Conservation (phyloP, 1,140 invertebrate species). For the Agrilus planipennis region DNA sequence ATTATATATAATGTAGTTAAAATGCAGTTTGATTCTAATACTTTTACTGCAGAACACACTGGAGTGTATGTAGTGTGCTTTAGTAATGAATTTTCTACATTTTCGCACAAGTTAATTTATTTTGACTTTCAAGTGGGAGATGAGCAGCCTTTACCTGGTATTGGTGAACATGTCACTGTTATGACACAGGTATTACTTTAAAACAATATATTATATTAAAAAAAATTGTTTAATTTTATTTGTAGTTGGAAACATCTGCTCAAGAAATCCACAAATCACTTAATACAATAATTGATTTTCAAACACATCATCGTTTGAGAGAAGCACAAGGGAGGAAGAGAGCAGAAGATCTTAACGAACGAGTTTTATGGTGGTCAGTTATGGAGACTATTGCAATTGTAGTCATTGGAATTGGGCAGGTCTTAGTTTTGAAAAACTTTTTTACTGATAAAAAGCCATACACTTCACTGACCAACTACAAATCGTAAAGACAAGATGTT, state of each 20-base stretch:
- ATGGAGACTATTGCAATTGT: slow-evolving; percentile 79
- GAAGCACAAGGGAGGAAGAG: slow-evolving; percentile 89
- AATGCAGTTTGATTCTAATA: slow-evolving; percentile 88
- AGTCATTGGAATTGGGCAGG: slow-evolving; percentile 76
- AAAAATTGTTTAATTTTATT: slow-evolving; percentile 17
- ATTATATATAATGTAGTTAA: slow-evolving; percentile 87
- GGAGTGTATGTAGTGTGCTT: slow-evolving; percentile 89
- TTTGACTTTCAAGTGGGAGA: slow-evolving; percentile 97
- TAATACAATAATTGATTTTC: slow-evolving; percentile 79
- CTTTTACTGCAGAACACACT: slow-evolving; percentile 61
- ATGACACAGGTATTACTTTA: slow-evolving; percentile 78
- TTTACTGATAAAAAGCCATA: slow-evolving; percentile 75
- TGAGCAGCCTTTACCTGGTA: slow-evolving; percentile 70
- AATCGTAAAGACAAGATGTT: too few species aligned
- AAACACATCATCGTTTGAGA: slow-evolving; percentile 90
- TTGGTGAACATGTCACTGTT: slow-evolving; percentile 83
- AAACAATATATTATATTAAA: background rate
- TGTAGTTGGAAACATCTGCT: slow-evolving; percentile 83
- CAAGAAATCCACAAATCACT: slow-evolving; percentile 81
- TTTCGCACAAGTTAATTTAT: slow-evolving; percentile 98
- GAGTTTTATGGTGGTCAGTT: slow-evolving; percentile 86
- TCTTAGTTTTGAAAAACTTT: slow-evolving; percentile 87
- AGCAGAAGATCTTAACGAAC: slow-evolving; percentile 90
- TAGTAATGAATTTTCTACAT: slow-evolving; percentile 98
- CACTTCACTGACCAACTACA: background rate